phyloP scores from a whole-genome alignment of 2,113 vertebrate species.

The Ameiurus melas region DNA sequence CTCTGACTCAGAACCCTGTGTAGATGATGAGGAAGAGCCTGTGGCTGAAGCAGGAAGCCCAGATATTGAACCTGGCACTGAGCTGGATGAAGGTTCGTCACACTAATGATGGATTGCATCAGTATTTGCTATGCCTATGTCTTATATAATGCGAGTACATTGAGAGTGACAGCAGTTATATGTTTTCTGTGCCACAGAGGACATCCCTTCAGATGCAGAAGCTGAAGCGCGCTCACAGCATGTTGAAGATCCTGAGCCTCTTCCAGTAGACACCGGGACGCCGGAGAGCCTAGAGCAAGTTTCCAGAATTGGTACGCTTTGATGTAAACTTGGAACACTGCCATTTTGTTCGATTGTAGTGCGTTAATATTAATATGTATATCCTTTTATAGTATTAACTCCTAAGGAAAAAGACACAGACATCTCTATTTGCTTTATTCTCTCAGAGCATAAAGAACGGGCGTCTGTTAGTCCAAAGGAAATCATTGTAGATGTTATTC shows the following conservation, averaged over 20 bases:
- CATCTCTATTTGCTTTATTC: slow-evolving; percentile 10
- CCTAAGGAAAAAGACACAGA: not conserved
- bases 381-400: not conserved
- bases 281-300: slow-evolving; percentile 60
- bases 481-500: slow-evolving; percentile 58
- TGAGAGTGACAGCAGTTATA: not conserved
- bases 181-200: slow-evolving; percentile 69
- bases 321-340: not conserved
- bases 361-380: not conserved
- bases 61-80: slow-evolving; percentile 84
- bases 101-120: not conserved
- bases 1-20: slow-evolving; percentile 76
- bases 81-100: slow-evolving; percentile 85
- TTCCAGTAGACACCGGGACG: slow-evolving; percentile 66
- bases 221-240: slow-evolving; percentile 76
- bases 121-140: not conserved
- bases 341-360: not conserved
- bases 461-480: slow-evolving; percentile 51
- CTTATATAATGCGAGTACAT: not conserved
- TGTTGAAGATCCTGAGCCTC: not conserved
- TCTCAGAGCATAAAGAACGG: slow-evolving; percentile 55
- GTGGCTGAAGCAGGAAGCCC: slow-evolving; percentile 84
- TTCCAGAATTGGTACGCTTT: slow-evolving; percentile 64
- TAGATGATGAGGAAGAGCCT: slow-evolving; percentile 74
- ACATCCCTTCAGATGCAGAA: slow-evolving; percentile 87